Percentiles rank a stretch among this genome's conserved stretches.
Evolutionary conservation across 2,113 vertebrate species (phyloP).

Genomic region (Mixornis gularis): DNA sequence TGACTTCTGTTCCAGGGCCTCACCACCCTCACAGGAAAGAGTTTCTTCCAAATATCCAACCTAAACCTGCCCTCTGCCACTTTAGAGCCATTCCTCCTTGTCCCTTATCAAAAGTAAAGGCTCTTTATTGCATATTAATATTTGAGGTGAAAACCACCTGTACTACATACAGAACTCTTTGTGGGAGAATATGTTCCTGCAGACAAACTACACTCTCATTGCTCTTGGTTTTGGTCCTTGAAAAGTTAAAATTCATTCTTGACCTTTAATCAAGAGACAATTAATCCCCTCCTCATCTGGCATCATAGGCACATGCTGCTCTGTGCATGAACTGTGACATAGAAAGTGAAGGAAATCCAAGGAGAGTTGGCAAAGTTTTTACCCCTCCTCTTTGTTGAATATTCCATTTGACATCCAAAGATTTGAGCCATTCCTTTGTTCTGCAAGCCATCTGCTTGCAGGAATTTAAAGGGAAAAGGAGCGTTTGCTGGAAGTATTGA

Average conservation of each 20-base stretch:
- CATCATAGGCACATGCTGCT: not conserved
- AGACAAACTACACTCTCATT: not conserved
- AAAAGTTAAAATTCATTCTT: not conserved
- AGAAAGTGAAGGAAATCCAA: not conserved
- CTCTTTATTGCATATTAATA: not conserved
- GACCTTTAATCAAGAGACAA: not conserved
- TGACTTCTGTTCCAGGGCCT: not conserved
- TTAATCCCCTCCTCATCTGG: not conserved
- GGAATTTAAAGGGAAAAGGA: not conserved
- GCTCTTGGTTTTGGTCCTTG: not conserved
- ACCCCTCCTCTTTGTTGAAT: not conserved
- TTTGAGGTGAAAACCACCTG: not conserved
- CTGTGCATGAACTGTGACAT: not conserved
- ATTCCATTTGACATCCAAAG: not conserved
- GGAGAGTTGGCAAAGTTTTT: not conserved
- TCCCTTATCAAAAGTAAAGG: not conserved
- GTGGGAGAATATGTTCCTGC: not conserved
- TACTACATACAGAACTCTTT: not conserved
- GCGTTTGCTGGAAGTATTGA: not conserved
- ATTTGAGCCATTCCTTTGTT: not conserved
- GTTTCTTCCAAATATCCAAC: not conserved
- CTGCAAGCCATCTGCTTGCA: not conserved
- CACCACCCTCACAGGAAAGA: not conserved
- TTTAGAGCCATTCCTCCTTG: not conserved
- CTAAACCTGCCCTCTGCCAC: not conserved